Evolutionary conservation across 2,113 vertebrate genomes (phyloP).

Genomic region (Tyto alba): DNA sequence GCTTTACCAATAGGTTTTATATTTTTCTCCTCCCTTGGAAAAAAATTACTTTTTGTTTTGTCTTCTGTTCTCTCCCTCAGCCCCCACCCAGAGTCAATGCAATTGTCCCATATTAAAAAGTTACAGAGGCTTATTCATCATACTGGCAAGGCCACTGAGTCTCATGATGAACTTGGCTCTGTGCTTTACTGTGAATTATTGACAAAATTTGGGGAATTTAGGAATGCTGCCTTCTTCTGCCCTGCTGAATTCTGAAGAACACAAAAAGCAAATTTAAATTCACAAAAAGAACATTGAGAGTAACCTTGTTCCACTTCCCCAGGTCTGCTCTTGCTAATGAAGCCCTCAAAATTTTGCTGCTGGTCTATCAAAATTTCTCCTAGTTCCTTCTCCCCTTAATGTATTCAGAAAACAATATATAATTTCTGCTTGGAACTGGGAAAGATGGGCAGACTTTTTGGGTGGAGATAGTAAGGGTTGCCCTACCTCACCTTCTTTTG

Average conservation of each 20-base stretch:
- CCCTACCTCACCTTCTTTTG: background rate
- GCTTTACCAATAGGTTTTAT: background rate
- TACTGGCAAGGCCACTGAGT: background rate
- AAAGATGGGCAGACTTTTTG: background rate
- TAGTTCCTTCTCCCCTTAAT: background rate
- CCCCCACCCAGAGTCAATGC: background rate
- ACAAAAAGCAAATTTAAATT: background rate
- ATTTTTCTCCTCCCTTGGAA: background rate
- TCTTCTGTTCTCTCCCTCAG: background rate
- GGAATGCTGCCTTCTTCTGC: background rate
- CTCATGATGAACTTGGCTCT: background rate
- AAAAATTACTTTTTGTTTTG: background rate
- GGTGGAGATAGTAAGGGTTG: background rate
- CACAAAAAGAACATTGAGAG: background rate
- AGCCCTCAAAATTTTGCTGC: background rate
- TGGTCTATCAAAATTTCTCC: background rate
- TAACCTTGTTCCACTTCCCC: background rate
- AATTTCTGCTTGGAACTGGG: background rate
- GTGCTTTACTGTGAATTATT: background rate
- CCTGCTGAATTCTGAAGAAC: background rate
- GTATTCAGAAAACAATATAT: background rate
- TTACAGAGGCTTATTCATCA: background rate
- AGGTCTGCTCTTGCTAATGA: background rate
- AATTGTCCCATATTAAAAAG: background rate
- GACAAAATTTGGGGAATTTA: background rate